Base-by-base conservation (phyloP, 2,888 invertebrate species). In the Hedychridium roseum region DNA sequence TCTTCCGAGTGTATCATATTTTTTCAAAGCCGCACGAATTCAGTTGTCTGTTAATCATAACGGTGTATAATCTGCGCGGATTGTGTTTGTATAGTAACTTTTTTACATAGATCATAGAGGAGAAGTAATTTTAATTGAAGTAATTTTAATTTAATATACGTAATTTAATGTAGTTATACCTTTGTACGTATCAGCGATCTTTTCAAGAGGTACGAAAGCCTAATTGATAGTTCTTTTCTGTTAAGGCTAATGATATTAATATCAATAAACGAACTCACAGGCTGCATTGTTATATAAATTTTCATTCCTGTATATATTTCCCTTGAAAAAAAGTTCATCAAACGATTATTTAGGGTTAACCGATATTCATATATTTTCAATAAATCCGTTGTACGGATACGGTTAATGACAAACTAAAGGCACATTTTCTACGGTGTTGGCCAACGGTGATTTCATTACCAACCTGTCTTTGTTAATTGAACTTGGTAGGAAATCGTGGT, bases 251-350 rank as follows among this genome's bases (percentile, higher is more conserved):
- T 65, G 58, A 66, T 57, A 58, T 60, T 64, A 65, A 57, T 56
- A 62, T 63, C 58, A 65, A 68, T 61, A 70, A 72, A 69, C 52
- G 58, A 65, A 70, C 58, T 53, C 59, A 66, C 68, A 70, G 67
- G 63, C 66, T 68, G 64, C 57, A 68, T 62, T 46, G 39, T 40
- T 47, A 32, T 56, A 56, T 34, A 26, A n/a, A n/a, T n/a, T n/a
- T n/a, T n/a, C n/a, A n/a, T n/a, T n/a, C n/a, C n/a, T n/a, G n/a
- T n/a, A n/a, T n/a, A n/a, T n/a, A n/a, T n/a, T n/a, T n/a, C n/a
- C n/a, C n/a, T n/a, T n/a, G n/a, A n/a, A n/a, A n/a, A n/a, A n/a
- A n/a, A n/a, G n/a, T n/a, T n/a, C n/a, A n/a, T n/a, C n/a, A n/a
- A n/a, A n/a, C n/a, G n/a, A n/a, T n/a, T n/a, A n/a, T n/a, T n/a